Evolutionary conservation across 64 coral and sea anemone species (phyloP), one percentile per base, ranked within the genome.

Genomic region (Montipora foliosa): DNA sequence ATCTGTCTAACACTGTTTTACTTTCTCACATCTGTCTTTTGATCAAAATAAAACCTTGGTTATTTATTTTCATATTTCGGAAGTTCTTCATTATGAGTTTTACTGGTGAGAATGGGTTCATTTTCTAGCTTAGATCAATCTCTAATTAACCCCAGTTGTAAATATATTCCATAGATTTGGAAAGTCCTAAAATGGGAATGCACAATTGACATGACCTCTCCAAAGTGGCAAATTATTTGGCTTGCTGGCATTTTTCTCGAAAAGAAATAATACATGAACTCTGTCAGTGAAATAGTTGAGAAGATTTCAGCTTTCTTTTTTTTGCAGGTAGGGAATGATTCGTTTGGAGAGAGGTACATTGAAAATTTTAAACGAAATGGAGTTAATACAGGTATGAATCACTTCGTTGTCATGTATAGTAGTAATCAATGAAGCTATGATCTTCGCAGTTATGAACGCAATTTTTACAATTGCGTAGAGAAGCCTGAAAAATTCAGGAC

Each of bases 281-380:
- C 53, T 57, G 37, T 37, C 37, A 37, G 37, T 2, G 37, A 37
- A 37, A 37, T 37, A 37, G 37, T 37, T 37, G 1, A 37, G 37
- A 37, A 37, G 37, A 37, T 55, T 55, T 55, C 52, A 55, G 10
- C 10, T 64, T 64, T 14, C 13, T 64, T 15, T 64, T 14, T 64
- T 88, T 82, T 57, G 8, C 68, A 99, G 97, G 89, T 99, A 59
- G 97, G 97, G 49, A 79, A 99, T 81, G 97, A 99, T 81, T 91
- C 95, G 15, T 99, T 99, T 96, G 97, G 97, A n/a, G 62, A 95
- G 47, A 87, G 89, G 61, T 90, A 94, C 72, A 79, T 96, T 82
- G 87, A 94, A 76, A 99, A 99, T 79, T 99, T 99, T 86, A 96
- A 92, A 73, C 91, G 96, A 44, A 96, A 99, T 80, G 94, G 88